A percentile compares a stretch with the other conserved stretches of the same genome.
phyloP scores from a whole-genome alignment of 1,140 invertebrate genomes.

The Fopius arisanus region DNA sequence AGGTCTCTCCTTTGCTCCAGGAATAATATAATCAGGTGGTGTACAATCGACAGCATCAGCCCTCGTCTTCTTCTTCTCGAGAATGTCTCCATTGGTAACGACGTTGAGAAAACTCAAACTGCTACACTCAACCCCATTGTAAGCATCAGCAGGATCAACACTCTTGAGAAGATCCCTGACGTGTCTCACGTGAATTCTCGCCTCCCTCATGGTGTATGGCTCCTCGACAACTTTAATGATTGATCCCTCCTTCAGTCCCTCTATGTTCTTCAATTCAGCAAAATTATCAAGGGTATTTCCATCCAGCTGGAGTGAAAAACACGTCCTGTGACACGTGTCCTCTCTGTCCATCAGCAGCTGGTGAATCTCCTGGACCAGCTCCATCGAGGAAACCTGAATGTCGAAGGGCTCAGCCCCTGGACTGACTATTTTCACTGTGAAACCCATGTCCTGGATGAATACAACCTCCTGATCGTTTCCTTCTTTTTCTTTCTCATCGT shows the following conservation, averaged over 20 bases:
- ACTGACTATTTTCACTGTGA: slow-evolving; percentile 90
- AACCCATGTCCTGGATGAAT: slow-evolving; percentile 92
- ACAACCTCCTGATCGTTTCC: slow-evolving; percentile 79
- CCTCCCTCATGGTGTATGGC: slow-evolving; percentile 97
- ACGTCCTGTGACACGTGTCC: slow-evolving; percentile 97
- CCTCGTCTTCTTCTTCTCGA: slow-evolving; percentile 88
- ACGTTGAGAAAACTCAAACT: slow-evolving; percentile 95
- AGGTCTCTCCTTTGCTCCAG: slow-evolving; percentile 85
- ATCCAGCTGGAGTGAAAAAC: slow-evolving; percentile 95
- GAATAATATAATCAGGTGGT: slow-evolving; percentile 96
- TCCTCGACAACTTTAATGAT: slow-evolving; percentile 93
- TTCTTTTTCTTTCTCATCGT: slow-evolving; percentile 58
- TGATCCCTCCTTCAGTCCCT: slow-evolving; percentile 93
- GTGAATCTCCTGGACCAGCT: slow-evolving; percentile 97
- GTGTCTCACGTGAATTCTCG: slow-evolving; percentile 95
- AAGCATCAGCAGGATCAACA: slow-evolving; percentile 91
- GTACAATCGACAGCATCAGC: slow-evolving; percentile 94
- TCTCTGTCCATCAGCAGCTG: slow-evolving; percentile 97
- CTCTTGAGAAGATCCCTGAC: slow-evolving; percentile 95
- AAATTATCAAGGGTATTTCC: slow-evolving; percentile 96
- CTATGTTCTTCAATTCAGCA: slow-evolving; percentile 95
- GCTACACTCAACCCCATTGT: slow-evolving; percentile 93
- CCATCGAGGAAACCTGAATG: slow-evolving; percentile 96
- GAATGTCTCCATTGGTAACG: slow-evolving; percentile 89
- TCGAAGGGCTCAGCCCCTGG: slow-evolving; percentile 90